These are phyloP conservation scores for Cryptotermes secundus DNA, from an alignment of 1,140 invertebrate species.

Conservation along the genomic window DNA sequence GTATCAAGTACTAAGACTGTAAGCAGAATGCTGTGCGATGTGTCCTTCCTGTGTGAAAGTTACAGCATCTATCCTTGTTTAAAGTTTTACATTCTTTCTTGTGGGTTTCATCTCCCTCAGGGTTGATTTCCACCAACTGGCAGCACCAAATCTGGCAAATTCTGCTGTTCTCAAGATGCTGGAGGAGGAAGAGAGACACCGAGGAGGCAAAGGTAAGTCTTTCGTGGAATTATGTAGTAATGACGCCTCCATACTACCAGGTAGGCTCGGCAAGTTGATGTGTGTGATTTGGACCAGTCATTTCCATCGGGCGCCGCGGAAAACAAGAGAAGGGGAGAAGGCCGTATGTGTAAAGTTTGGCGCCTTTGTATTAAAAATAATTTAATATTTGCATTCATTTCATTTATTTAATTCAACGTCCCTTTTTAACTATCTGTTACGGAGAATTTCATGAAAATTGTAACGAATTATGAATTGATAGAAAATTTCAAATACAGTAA, in stretches of 20 bases:
- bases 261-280: background rate
- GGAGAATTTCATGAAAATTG: too few species aligned
- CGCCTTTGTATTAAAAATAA: too few species aligned
- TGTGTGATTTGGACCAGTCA: background rate
- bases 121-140: slow-evolving; percentile 66
- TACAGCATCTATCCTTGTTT: too few species aligned
- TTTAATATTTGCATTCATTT: too few species aligned
- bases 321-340: background rate
- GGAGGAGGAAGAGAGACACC: slow-evolving; percentile 68
- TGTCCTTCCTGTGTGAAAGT: too few species aligned
- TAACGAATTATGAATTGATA: too few species aligned
- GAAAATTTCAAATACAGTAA: too few species aligned
- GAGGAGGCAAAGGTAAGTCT: slow-evolving; percentile 27
- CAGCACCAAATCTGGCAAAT: slow-evolving; percentile 76
- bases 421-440: too few species aligned
- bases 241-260: background rate
- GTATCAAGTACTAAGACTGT: too few species aligned
- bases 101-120: slow-evolving; percentile 16
- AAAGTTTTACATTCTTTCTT: too few species aligned
- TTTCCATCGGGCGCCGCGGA: background rate
- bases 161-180: slow-evolving; percentile 77
- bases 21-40: too few species aligned
- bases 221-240: background rate
- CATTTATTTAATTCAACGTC: too few species aligned
- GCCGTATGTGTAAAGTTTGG: background rate